phyloP scores from a whole-genome alignment of 2,797 vertebrate species.

The Geotrypetes seraphini region DNA sequence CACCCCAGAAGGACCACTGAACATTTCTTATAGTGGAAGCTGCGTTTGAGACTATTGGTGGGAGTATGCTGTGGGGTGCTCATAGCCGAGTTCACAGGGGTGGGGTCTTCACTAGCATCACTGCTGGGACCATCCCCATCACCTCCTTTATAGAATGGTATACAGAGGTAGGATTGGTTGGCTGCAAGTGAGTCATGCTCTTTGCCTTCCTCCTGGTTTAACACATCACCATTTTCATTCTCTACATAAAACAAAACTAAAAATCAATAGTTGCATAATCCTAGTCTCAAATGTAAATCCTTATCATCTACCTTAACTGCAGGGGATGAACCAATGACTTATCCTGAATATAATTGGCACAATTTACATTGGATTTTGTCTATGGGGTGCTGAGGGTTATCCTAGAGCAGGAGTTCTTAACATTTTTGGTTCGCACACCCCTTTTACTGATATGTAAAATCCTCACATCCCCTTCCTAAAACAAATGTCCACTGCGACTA shows the following conservation, averaged over 20 bases:
- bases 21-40: slow-evolving; percentile 67
- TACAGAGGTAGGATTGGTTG: slow-evolving; percentile 88
- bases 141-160: slow-evolving; percentile 74
- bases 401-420: too few species aligned
- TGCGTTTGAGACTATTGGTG: slow-evolving; percentile 70
- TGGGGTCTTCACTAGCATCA: slow-evolving; percentile 61
- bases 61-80: slow-evolving; percentile 69
- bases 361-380: too few species aligned
- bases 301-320: too few species aligned
- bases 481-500: too few species aligned
- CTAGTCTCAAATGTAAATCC: too few species aligned
- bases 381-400: too few species aligned
- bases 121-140: slow-evolving; percentile 64
- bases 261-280: too few species aligned
- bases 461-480: too few species aligned
- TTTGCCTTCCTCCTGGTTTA: slow-evolving; percentile 51
- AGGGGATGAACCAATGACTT: too few species aligned
- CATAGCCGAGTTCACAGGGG: slow-evolving; percentile 60
- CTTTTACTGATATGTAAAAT: too few species aligned
- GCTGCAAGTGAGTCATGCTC: slow-evolving; percentile 50
- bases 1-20: slow-evolving; percentile 83
- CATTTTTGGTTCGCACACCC: too few species aligned
- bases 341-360: too few species aligned
- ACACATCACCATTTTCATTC: slow-evolving; percentile 76
- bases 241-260: slow-evolving; percentile 48